phyloP scores from a whole-genome alignment of 2,888 invertebrate species.

The Malthinus flaveolus region DNA sequence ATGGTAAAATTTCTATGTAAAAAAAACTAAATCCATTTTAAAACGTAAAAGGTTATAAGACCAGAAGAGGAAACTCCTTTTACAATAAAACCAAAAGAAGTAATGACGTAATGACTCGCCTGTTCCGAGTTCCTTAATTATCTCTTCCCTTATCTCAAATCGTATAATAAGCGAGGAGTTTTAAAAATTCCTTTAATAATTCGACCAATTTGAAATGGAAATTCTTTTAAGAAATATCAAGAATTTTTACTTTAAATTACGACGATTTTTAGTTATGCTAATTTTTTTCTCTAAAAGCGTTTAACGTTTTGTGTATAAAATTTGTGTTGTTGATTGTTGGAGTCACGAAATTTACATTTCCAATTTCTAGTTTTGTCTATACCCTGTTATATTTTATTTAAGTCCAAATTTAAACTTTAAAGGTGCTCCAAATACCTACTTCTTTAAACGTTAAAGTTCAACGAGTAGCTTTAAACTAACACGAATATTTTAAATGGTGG shows the following conservation, averaged over 20 bases:
- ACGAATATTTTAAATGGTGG: slow-evolving; percentile 18
- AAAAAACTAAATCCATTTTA: too few relatives aligned
- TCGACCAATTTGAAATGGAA: slow-evolving; percentile 33
- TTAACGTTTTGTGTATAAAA: too few relatives aligned
- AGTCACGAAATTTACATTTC: too few relatives aligned
- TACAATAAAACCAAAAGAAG: slow-evolving; percentile 34
- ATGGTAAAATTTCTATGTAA: too few relatives aligned
- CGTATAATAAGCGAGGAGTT: slow-evolving; percentile 37
- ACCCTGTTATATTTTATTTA: too few relatives aligned
- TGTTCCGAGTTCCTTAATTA: slow-evolving; percentile 42
- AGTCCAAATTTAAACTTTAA: too few relatives aligned
- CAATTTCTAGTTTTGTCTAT: too few relatives aligned
- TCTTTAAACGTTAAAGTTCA: too few relatives aligned
- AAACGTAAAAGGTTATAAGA: too few relatives aligned
- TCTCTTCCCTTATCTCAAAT: slow-evolving; percentile 42
- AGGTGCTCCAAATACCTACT: too few relatives aligned
- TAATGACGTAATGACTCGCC: slow-evolving; percentile 43
- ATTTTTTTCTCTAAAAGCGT: slow-evolving; percentile 1
- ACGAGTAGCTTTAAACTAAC: slow-evolving; percentile 13
- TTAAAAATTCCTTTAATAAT: slow-evolving; percentile 39
- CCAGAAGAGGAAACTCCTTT: slow-evolving; percentile 15
- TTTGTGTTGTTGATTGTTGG: too few relatives aligned
- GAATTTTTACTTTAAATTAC: slow-evolving; percentile 27
- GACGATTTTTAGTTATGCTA: not conserved
- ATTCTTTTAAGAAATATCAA: slow-evolving; percentile 27